These are phyloP conservation scores for Lichenostomus cassidix DNA, from an alignment of 2,113 vertebrate species.

Conservation along the genomic window DNA sequence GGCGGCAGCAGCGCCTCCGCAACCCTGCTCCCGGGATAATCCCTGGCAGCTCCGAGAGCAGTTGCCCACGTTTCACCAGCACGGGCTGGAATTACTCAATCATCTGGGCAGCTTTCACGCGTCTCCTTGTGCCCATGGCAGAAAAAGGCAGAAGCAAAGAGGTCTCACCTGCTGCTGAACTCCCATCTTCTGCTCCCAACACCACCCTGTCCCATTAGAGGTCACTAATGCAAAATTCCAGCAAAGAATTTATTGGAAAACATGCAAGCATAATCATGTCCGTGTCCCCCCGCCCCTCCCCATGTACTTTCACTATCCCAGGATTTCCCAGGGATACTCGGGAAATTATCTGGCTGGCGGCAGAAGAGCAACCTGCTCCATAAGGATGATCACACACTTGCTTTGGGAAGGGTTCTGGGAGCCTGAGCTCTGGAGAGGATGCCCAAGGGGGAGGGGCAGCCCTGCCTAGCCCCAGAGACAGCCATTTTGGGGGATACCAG, in stretches of 20 bases:
- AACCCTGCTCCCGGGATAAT: fast-evolving
- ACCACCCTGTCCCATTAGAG: neutral
- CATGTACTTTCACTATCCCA: neutral
- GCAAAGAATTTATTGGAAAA: neutral
- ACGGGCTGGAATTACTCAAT: fast-evolving
- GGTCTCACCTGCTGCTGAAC: neutral
- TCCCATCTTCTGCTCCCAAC: neutral
- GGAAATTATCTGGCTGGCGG: neutral
- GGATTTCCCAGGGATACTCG: neutral
- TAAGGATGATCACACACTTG: too few species aligned
- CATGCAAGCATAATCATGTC: neutral
- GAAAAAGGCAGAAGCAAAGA: neutral
- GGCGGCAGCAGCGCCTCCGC: neutral
- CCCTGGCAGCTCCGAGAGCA: neutral
- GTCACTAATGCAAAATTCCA: neutral
- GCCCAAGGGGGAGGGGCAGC: neutral
- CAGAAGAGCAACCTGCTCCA: neutral
- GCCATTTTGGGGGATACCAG: neutral
- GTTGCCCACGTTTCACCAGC: neutral
- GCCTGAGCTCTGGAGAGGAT: neutral
- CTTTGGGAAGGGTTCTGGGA: neutral
- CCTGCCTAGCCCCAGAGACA: neutral
- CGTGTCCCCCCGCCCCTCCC: fast-evolving
- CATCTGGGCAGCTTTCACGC: neutral
- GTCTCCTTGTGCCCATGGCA: fast-evolving